Evolutionary conservation across 2,888 invertebrate species (phyloP), one percentile per base, ranked within the genome.

Genomic region (Melinopterus prodromus): DNA sequence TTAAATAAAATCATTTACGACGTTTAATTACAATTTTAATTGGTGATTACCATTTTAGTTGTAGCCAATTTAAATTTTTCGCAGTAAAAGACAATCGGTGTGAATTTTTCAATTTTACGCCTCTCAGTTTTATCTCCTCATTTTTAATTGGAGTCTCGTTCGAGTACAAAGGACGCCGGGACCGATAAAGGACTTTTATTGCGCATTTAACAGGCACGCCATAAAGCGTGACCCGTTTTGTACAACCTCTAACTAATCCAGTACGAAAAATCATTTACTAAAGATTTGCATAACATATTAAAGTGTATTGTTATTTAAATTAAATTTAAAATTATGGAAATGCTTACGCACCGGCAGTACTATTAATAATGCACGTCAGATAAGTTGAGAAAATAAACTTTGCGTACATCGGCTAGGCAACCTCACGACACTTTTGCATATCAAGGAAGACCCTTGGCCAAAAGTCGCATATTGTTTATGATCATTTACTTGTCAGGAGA

Each of bases 1-100:
- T 53, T 7, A 53, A 53, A 53, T 53, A 53, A 53, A 53, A 53
- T 53, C 53, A 53, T 53, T 53, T 53, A 53, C 53, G 53, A 53
- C 53, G 53, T 53, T 53, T 53, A 53, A 53, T 53, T 53, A 53
- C 53, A 53, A 53, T 53, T 53, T 53, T 53, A 53, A 53, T 53
- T 53, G 53, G 53, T 53, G 53, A 53, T 53, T 53, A 53, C 53
- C 53, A 53, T 53, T 53, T 53, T 53, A 53, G 53, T 12, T 53
- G 9, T 53, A 9, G 53, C 9, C 53, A 7, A 53, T 9, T 53
- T 53, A 9, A 53, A 53, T 9, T 53, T 53, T 53, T 12, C 7
- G 53, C 53, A 53, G 53, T 53, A 53, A 53, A 53, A 53, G 53
- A 53, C 53, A 53, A 53, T 53, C 53, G 53, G 53, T 53, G 53